Base-by-base conservation (phyloP, 2,888 invertebrate species). In the Spodoptera picta region DNA sequence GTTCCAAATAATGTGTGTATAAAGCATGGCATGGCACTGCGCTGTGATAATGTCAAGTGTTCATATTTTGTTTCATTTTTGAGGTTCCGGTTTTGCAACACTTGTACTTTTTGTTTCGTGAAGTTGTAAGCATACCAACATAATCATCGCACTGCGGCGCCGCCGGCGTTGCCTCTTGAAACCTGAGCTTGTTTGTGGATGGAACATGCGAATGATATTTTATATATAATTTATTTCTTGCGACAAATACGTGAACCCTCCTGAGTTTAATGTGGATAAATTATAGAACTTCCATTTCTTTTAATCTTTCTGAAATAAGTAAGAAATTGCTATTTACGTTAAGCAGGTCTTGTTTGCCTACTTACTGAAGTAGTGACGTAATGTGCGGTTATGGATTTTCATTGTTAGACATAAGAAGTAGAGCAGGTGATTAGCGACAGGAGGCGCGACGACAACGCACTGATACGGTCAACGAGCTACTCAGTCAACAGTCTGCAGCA, bases 381-480 rank as follows among this genome's bases (percentile, higher is more conserved):
- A 49, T 51, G 45, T 51, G 54, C 44, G 54, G 9, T 50, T 54
- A 47, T 56, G 41, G 54, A 59, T 23, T 46, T 60, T 62, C 46
- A 62, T 59, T 65, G 49, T 60, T 41, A 66, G 65, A n/a, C n/a
- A 53, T 41, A 45, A 58, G 44, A 73, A 73, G 68, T 73, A 60
- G 68, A 58, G 50, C 58, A 69, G 50, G 51, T 51, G 57, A 69
- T 65, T 74, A 66, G 64, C 60, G 45, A 53, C 61, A 62, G 53
- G 36, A 63, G 57, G 48, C 53, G 60, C 71, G 67, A 66, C 47
- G 56, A 44, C 43, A 48, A 53, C 63, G 58, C 46, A 67, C 65
- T 82, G 82, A 83, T 82, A 83, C 82, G 81, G 80, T 82, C 79
- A 83, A 60, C 44, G 52, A 27, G 63, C 60, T 60, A 54, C 69